phyloP scores from a whole-genome alignment of 2,888 invertebrate species.

The Agriopis marginaria region DNA sequence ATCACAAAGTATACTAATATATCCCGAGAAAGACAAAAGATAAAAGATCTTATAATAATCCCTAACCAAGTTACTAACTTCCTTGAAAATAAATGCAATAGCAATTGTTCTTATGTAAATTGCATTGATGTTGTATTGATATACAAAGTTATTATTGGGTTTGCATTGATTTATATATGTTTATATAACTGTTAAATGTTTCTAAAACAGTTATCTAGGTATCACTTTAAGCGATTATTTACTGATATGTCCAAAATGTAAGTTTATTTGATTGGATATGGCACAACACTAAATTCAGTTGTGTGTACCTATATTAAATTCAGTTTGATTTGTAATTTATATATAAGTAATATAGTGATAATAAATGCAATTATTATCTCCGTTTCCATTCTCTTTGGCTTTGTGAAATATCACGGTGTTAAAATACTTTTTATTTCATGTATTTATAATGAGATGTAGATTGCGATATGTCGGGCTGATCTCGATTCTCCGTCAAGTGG shows the following conservation, averaged over 20 bases:
- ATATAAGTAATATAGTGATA: constrained; percentile 55
- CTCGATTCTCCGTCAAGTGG: constrained; percentile 56
- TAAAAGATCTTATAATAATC: constrained; percentile 61
- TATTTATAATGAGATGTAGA: constrained; percentile 61
- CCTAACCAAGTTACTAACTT: constrained; percentile 65
- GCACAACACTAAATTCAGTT: constrained; percentile 56
- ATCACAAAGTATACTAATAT: constrained; percentile 81
- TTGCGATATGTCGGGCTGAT: constrained; percentile 76
- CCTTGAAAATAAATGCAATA: constrained; percentile 79
- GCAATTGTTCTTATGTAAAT: constrained; percentile 52
- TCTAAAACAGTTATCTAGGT: constrained; percentile 36
- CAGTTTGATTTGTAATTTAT: constrained; percentile 35
- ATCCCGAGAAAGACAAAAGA: constrained; percentile 65
- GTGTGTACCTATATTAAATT: constrained; percentile 37
- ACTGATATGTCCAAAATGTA: constrained; percentile 61
- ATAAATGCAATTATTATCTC: constrained; percentile 71
- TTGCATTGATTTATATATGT: constrained; percentile 48
- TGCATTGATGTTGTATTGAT: constrained; percentile 46
- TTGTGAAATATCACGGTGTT: constrained; percentile 84
- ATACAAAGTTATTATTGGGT: constrained; percentile 37
- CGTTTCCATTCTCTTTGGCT: constrained; percentile 77
- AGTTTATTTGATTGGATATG: constrained; percentile 60
- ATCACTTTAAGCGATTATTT: constrained; percentile 62
- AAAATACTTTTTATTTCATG: constrained; percentile 67
- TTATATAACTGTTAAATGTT: constrained; percentile 50